phyloP scores from a whole-genome alignment of 2,113 vertebrate species.

The Sus scrofa region DNA sequence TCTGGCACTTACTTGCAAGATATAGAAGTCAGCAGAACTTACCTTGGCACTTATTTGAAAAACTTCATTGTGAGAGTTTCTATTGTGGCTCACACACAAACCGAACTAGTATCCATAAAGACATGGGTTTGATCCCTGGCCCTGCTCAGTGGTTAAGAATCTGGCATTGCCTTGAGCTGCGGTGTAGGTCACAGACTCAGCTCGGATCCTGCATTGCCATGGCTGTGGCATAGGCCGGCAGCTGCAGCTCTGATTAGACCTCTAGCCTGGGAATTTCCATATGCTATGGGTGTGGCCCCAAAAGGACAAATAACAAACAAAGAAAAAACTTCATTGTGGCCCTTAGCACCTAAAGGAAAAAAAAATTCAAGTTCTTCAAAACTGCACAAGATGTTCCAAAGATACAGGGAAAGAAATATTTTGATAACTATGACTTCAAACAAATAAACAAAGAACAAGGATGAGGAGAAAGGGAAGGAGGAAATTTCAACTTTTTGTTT shows the following conservation, averaged over 20 bases:
- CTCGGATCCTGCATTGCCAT: too few relatives aligned
- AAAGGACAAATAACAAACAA: too few relatives aligned
- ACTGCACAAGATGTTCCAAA: not conserved
- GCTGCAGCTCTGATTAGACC: too few relatives aligned
- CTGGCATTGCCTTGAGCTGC: too few relatives aligned
- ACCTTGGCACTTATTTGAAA: not conserved
- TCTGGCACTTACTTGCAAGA: not conserved
- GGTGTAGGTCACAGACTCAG: too few relatives aligned
- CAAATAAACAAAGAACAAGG: not conserved
- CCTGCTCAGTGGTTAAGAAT: too few relatives aligned
- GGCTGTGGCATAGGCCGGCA: too few relatives aligned
- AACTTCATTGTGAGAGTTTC: not conserved
- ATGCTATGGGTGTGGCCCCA: too few relatives aligned
- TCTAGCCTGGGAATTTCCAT: too few relatives aligned
- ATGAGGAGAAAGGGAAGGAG: not conserved
- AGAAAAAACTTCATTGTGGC: not conserved
- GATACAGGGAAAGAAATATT: not conserved
- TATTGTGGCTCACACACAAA: too few relatives aligned
- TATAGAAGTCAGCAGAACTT: not conserved
- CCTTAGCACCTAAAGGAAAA: not conserved
- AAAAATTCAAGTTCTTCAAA: not conserved
- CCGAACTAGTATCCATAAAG: too few relatives aligned
- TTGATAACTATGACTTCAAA: not conserved
- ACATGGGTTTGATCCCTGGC: too few relatives aligned
- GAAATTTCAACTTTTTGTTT: not conserved